Base-by-base conservation (phyloP, 2,113 vertebrate genomes). In the Anser brachyrhynchus region DNA sequence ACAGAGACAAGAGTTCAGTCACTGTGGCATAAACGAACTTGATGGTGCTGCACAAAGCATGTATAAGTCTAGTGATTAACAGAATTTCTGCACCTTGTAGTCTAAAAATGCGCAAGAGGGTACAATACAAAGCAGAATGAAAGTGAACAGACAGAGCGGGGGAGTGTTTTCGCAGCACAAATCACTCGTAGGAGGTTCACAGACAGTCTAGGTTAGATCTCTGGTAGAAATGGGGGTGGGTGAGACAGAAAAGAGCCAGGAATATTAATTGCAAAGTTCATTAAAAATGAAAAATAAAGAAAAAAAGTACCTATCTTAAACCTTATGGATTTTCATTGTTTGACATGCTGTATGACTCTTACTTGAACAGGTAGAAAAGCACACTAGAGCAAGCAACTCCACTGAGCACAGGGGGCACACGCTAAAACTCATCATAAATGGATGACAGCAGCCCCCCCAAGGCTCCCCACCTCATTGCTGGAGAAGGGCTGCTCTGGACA, bases 151-250 rank as follows among this genome's bases (percentile, higher is more conserved):
- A 97, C 96, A 97, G 96, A 94, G 93, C 31, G 96, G 95, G 92
- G 96, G 96, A 96, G 95, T 96, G 96, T 97, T 97, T 95, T 96
- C 43, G 5, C 96, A 97, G 95, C 93, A 96, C 81, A 4, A 96
- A n/a, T 84, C 95, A 85, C 84, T 92, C 3, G 96, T 96, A 94
- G 96, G 96, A 95, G 96, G 96, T 73, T 97, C 96, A 96, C 96
- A 97, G 96, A 97, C 96, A 97, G 96, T 95, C 93, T 97, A 96
- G 96, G 96, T 96, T 96, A 96, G 86, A 96, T 96, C 95, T 89
- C 96, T 95, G 96, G 91, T 79, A 96, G 87, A 91, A 94, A 37
- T 93, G 96, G 87, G 95, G 71, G 92, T 95, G 96, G 89, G 64
- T 77, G 92, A 97, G 92, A 89, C 87, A 96, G 87, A 19, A 73